These are phyloP conservation scores for Dermochelys coriacea DNA, from an alignment of 2,797 vertebrate species.

Conservation along the genomic window DNA sequence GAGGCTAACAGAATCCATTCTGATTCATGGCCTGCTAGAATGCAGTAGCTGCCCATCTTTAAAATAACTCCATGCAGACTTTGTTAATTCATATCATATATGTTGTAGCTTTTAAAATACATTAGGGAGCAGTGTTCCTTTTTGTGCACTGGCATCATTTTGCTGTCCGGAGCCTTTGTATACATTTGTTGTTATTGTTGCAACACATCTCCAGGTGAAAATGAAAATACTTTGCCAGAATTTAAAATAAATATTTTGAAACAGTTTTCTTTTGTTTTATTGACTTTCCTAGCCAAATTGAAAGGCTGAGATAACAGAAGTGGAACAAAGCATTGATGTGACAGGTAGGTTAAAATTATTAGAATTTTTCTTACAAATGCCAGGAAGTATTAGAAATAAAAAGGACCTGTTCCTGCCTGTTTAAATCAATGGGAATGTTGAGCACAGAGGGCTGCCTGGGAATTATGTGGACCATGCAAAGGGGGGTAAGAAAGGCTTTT, in stretches of 20 bases:
- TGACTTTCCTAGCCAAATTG: not conserved
- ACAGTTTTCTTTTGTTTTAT: not conserved
- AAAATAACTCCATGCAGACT: not conserved
- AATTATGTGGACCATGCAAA: not conserved
- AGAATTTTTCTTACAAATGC: not conserved
- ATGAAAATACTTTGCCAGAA: not conserved
- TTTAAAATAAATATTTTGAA: not conserved
- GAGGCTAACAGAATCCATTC: not conserved
- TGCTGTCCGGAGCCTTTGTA: not conserved
- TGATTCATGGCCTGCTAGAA: not conserved
- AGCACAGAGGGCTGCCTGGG: not conserved
- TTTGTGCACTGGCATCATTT: not conserved
- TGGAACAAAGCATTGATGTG: not conserved
- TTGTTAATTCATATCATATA: not conserved
- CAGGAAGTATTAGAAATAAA: not conserved
- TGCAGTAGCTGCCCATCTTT: not conserved
- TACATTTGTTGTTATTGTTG: not conserved
- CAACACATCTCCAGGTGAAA: not conserved
- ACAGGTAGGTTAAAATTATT: not conserved
- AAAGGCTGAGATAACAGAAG: not conserved
- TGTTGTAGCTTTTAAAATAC: not conserved
- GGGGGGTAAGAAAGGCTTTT: not conserved
- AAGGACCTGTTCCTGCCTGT: not conserved
- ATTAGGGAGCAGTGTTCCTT: not conserved
- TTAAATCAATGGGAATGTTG: not conserved